These are phyloP conservation scores for Sipha flava DNA, from an alignment of 1,140 invertebrate species.

Conservation along the genomic window DNA sequence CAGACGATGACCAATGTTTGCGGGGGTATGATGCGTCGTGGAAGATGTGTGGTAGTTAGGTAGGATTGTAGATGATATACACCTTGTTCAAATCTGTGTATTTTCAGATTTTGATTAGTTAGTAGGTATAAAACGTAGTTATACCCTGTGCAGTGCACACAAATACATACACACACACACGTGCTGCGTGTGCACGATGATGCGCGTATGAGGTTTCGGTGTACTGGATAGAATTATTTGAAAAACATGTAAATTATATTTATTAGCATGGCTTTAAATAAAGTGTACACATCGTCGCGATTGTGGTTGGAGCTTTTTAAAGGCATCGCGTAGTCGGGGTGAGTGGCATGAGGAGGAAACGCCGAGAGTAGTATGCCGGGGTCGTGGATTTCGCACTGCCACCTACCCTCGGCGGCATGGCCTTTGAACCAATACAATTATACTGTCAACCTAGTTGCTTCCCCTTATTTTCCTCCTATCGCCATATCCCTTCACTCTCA, in stretches of 20 bases:
- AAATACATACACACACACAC: neutral
- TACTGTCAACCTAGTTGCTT: constrained; percentile 11
- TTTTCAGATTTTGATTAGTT: too few species aligned
- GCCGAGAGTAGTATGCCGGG: neutral
- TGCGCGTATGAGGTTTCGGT: constrained; percentile 35
- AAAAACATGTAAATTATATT: constrained; percentile 31
- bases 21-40: too few species aligned
- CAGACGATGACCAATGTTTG: too few species aligned
- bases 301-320: constrained; percentile 17
- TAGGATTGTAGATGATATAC: too few species aligned
- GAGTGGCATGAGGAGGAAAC: neutral
- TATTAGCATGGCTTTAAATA: constrained; percentile 29
- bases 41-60: too few species aligned
- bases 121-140: too few species aligned
- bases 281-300: constrained; percentile 4
- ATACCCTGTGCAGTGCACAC: too few species aligned
- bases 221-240: constrained; percentile 28
- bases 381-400: constrained; percentile 6
- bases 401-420: neutral
- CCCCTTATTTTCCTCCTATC: too few species aligned
- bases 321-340: neutral
- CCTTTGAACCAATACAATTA: constrained; percentile 29
- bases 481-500: neutral
- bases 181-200: too few species aligned
- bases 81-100: too few species aligned